Percentiles rank a stretch among this genome's conserved stretches.
These are phyloP conservation scores for Heliconius nattereri DNA, from an alignment of 1,140 invertebrate species.

Conservation along the genomic window DNA sequence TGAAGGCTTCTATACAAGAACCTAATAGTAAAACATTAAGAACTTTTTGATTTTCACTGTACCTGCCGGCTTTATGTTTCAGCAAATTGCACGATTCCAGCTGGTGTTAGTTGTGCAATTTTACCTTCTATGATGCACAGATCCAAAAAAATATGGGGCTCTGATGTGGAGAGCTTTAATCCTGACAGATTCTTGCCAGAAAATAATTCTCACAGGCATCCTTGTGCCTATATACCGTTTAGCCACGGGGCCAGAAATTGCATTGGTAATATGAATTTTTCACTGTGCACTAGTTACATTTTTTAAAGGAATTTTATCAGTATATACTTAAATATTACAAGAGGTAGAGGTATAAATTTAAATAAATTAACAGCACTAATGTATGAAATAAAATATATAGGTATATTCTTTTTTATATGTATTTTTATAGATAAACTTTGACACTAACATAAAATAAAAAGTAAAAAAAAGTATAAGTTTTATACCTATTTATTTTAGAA, in stretches of 20 bases:
- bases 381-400: not conserved
- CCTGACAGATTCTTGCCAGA: slow-evolving; percentile 86
- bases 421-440: not conserved
- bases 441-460: not conserved
- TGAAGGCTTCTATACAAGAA: too few species aligned
- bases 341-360: too few species aligned
- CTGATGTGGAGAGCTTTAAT: slow-evolving; percentile 85
- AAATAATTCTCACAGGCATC: slow-evolving; percentile 74
- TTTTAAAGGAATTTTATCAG: not conserved
- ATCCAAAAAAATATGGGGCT: slow-evolving; percentile 78
- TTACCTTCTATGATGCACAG: slow-evolving; percentile 76
- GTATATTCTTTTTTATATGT: not conserved
- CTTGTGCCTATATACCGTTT: slow-evolving; percentile 83
- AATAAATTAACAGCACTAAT: too few species aligned
- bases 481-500: not conserved
- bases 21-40: too few species aligned
- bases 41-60: not conserved
- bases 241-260: slow-evolving; percentile 84
- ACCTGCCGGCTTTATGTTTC: slow-evolving; percentile 16
- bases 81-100: slow-evolving; percentile 65
- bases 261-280: slow-evolving; percentile 72
- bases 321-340: too few species aligned
- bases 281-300: not conserved
- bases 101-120: slow-evolving; percentile 60
- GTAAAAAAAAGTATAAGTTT: not conserved